These are phyloP conservation scores for Phoxinus phoxinus DNA, from an alignment of 2,113 vertebrate genomes.

Conservation along the genomic window DNA sequence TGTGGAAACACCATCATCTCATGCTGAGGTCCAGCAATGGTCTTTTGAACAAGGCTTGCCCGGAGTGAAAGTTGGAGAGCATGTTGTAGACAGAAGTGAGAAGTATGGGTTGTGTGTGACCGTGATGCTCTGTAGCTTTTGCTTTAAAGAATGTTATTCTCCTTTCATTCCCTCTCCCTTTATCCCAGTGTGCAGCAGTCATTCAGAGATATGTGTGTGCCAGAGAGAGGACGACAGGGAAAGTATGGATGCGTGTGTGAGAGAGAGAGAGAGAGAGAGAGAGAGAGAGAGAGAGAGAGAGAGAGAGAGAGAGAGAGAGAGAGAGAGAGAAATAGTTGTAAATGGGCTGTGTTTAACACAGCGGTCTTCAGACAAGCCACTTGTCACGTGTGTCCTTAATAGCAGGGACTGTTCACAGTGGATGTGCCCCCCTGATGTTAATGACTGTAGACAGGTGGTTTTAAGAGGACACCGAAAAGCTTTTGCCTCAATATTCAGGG, in stretches of 20 bases:
- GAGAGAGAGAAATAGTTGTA: slow-evolving; percentile 18
- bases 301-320: not conserved
- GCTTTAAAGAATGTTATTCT: slow-evolving; percentile 1
- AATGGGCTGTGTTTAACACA: slow-evolving; percentile 44
- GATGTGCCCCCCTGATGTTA: slow-evolving; percentile 54
- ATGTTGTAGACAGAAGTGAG: slow-evolving; percentile 1
- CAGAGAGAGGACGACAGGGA: slow-evolving; percentile 3
- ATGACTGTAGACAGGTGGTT: slow-evolving; percentile 64
- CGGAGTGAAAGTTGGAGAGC: slow-evolving; percentile 9
- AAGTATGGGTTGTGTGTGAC: not conserved
- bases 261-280: not conserved
- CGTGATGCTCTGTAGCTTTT: slow-evolving; percentile 3
- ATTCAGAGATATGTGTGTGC: slow-evolving; percentile 17
- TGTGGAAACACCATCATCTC: not conserved
- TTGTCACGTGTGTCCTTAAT: slow-evolving; percentile 36
- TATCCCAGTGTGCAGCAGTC: slow-evolving; percentile 29
- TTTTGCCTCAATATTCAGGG: slow-evolving; percentile 56
- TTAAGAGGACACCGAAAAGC: slow-evolving; percentile 64
- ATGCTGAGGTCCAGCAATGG: slow-evolving; percentile 1
- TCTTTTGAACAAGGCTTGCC: not conserved
- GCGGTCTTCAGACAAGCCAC: slow-evolving; percentile 11
- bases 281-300: not conserved
- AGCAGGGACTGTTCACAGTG: slow-evolving; percentile 39
- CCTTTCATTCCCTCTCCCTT: not conserved
- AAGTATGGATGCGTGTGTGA: not conserved